These are phyloP conservation scores for Physella acuta DNA, from an alignment of 1,140 invertebrate species.

Conservation along the genomic window DNA sequence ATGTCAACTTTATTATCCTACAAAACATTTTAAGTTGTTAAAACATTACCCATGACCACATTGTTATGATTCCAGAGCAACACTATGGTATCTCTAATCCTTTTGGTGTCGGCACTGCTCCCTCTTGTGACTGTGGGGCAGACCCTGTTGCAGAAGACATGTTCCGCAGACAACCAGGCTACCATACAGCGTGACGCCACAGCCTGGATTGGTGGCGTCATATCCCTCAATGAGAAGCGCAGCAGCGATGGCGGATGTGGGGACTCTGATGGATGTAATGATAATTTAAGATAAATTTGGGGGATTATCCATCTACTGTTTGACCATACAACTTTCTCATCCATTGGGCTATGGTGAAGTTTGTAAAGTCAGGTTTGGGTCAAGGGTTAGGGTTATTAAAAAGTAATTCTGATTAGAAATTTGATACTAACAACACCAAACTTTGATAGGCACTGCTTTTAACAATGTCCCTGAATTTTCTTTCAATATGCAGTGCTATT, in stretches of 20 bases:
- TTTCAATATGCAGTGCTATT: too few relatives aligned
- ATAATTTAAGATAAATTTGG: too few relatives aligned
- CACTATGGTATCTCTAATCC: not conserved
- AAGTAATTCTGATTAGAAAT: too few relatives aligned
- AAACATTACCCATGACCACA: not conserved
- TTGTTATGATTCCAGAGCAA: not conserved
- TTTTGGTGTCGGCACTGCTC: conserved; percentile 10
- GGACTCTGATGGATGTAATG: conserved; percentile 33
- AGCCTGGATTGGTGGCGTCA: conserved; percentile 45
- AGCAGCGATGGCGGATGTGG: conserved; percentile 44
- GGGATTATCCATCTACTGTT: too few relatives aligned
- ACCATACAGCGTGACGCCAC: conserved; percentile 40
- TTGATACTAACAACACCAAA: too few relatives aligned
- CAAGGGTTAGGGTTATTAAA: too few relatives aligned
- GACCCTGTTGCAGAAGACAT: conserved; percentile 34
- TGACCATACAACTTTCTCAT: too few relatives aligned
- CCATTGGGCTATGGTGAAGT: too few relatives aligned
- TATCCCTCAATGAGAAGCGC: conserved; percentile 35
- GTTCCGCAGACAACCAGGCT: conserved; percentile 23
- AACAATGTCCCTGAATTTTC: too few relatives aligned
- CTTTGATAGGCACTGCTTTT: too few relatives aligned
- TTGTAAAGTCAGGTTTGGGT: too few relatives aligned
- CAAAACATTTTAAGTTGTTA: not conserved
- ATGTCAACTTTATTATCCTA: not conserved
- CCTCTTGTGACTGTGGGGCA: conserved; percentile 3